These are phyloP conservation scores for Linurgus olivaceus DNA, from an alignment of 2,797 vertebrate genomes.

Conservation along the genomic window DNA sequence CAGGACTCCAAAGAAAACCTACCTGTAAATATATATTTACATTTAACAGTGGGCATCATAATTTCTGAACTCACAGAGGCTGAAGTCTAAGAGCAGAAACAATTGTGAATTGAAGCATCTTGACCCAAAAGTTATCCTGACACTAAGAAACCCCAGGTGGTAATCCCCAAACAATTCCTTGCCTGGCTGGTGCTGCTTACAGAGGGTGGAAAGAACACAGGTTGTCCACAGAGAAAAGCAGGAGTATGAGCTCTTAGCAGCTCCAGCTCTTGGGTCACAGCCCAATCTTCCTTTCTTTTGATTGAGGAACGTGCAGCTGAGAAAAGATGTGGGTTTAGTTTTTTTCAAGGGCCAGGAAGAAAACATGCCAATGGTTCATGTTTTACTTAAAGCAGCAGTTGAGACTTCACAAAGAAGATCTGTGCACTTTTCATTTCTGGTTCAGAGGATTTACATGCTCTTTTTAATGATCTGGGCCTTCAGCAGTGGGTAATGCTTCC, in stretches of 20 bases:
- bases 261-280: conserved; percentile 18
- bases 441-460: conserved; percentile 85
- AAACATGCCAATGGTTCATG: conserved; percentile 43
- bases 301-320: not conserved
- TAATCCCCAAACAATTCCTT: not conserved
- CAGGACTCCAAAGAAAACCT: not conserved
- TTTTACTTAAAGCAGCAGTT: conserved; percentile 71
- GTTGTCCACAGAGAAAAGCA: not conserved
- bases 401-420: conserved; percentile 72
- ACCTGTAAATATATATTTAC: not conserved
- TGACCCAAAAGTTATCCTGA: not conserved
- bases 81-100: not conserved
- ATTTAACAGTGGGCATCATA: not conserved
- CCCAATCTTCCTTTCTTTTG: not conserved
- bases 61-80: not conserved
- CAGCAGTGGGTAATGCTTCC: conserved; percentile 74
- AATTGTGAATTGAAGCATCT: not conserved
- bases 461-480: conserved; percentile 82
- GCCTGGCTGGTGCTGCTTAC: not conserved
- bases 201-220: not conserved
- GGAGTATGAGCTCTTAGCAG: not conserved
- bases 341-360: not conserved
- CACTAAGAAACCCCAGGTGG: not conserved
- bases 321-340: not conserved
- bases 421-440: conserved; percentile 82